Evolutionary conservation across 2,113 vertebrate genomes (phyloP), one percentile per base, ranked within the genome.

Genomic region (Pollachius pollachius): DNA sequence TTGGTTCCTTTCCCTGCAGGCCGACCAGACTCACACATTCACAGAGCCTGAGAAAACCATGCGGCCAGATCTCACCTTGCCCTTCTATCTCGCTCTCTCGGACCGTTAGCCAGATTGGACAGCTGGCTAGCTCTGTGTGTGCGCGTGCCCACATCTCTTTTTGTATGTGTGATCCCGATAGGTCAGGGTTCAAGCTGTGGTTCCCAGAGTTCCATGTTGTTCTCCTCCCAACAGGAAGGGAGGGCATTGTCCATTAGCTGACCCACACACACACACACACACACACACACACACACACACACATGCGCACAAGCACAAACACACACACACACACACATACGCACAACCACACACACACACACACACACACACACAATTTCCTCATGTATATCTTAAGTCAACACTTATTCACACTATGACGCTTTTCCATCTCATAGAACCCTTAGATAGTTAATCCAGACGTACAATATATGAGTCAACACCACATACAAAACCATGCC

Each of bases 191-290:
- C 81, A 79, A 64, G 69, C 86, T 86, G 70, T 72, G 81, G 84
- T 91, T 89, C 89, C 87, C 87, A 88, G 87, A 85, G 80, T 81
- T 71, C 89, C 82, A 85, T 57, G 79, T 75, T 81, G 84, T 79
- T 91, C 85, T 86, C 83, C 87, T 90, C 83, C 81, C 75, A 89
- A 92, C 87, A 92, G 91, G 90, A 93, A 91, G 85, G 87, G 83
- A 91, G 87, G 89, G 88, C 89, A 91, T 80, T 87, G 89, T 88
- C 90, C 92, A 93, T 91, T 91, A 92, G 91, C 78, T 91, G 89
- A 84, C 72, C 82, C 80, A 78, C 52, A 63, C 19, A 48, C 56
- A n/a, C 54, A 12, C 54, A 18, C 56, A 18, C 56, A 17, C 65
- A 17, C 65, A 17, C 65, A 17, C 86, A 87, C 81, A 84, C 84